Percentiles rank a stretch among this genome's conserved stretches.
Evolutionary conservation across 2,113 vertebrate species (phyloP).

Genomic region (Euleptes europaea): DNA sequence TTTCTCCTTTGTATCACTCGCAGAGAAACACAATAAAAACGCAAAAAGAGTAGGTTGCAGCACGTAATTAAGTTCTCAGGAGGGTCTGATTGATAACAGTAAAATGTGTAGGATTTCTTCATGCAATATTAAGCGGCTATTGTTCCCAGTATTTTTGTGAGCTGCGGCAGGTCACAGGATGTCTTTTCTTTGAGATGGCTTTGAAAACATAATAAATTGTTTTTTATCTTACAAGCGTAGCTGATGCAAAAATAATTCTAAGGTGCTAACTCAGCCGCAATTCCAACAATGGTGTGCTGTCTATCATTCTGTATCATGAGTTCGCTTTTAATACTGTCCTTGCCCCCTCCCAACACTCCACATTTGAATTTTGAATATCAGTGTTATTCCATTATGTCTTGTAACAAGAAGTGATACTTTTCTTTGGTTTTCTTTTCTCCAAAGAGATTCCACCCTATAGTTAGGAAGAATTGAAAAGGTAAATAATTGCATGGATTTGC

Average conservation of each 20-base stretch:
- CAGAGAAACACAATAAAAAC: background rate
- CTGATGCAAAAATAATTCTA: conserved; percentile 14
- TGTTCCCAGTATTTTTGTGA: conserved; percentile 23
- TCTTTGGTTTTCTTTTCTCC: background rate
- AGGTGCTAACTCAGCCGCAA: conserved; percentile 16
- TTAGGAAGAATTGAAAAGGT: background rate
- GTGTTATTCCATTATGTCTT: background rate
- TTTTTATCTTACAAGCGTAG: background rate
- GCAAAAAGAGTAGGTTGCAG: conserved; percentile 6
- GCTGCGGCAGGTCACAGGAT: background rate
- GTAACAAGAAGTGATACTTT: background rate
- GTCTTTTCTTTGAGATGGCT: background rate
- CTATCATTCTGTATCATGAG: background rate
- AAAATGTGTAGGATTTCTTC: conserved; percentile 38
- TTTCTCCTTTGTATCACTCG: background rate
- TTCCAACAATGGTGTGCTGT: background rate
- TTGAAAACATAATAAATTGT: conserved; percentile 18
- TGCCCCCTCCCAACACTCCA: background rate
- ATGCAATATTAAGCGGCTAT: conserved; percentile 40
- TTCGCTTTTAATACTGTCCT: background rate
- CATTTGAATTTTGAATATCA: background rate
- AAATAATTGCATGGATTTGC: background rate
- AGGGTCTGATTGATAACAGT: conserved; percentile 31
- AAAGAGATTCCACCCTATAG: background rate
- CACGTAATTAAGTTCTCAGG: background rate